Percentiles rank a stretch among this genome's conserved stretches.
These are phyloP conservation scores for Benthosema pterotum DNA, from an alignment of 2,797 vertebrate species.

Conservation along the genomic window DNA sequence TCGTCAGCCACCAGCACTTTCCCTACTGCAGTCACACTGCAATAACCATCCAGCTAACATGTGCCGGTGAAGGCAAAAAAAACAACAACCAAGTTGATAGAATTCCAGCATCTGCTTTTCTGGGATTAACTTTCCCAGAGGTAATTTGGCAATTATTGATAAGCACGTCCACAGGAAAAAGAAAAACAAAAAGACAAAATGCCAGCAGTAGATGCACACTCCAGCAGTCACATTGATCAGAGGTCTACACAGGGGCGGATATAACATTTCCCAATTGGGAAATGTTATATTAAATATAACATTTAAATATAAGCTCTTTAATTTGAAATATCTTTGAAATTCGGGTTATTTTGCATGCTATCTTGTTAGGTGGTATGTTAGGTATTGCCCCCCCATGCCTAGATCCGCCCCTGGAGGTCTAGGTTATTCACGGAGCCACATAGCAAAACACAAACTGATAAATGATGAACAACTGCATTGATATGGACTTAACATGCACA, in stretches of 20 bases:
- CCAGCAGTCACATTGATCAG: conserved; percentile 51
- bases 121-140: not conserved
- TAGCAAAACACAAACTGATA: not conserved
- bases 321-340: too few relatives aligned
- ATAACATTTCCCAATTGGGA: too few relatives aligned
- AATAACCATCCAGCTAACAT: conserved; percentile 15
- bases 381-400: too few relatives aligned
- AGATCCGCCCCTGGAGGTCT: too few relatives aligned
- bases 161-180: conserved; percentile 32
- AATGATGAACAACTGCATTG: too few relatives aligned
- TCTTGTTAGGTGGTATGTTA: too few relatives aligned
- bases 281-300: too few relatives aligned
- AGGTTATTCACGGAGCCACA: conserved; percentile 51
- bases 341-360: too few relatives aligned
- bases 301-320: too few relatives aligned
- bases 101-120: conserved; percentile 17
- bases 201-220: conserved; percentile 47
- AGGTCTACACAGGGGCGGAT: too few relatives aligned
- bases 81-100: conserved; percentile 9
- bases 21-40: not conserved
- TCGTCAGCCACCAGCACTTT: not conserved
- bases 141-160: conserved; percentile 42
- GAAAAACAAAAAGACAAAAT: conserved; percentile 32
- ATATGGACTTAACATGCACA: too few relatives aligned
- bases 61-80: not conserved